Conservation (phyloP, 2,888 invertebrate genomes). For the Mechanitis messenoides region DNA sequence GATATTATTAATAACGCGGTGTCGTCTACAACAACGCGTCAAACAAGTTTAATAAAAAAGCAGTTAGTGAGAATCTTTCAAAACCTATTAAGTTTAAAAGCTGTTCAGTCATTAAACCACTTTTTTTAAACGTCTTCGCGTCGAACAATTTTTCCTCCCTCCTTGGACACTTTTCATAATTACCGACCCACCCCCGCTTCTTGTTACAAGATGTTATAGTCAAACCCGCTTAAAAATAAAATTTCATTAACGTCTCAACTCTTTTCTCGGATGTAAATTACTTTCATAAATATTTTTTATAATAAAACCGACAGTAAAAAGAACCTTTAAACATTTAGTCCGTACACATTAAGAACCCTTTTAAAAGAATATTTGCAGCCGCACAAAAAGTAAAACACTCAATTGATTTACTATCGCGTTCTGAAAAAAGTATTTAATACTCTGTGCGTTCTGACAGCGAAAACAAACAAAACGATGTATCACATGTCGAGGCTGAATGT, state of each 20-base stretch:
- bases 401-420: constrained; percentile 62
- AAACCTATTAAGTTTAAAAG: constrained; percentile 73
- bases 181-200: constrained; percentile 52
- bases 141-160: constrained; percentile 62
- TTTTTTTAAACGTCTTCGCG: constrained; percentile 66
- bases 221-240: constrained; percentile 49
- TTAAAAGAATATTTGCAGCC: constrained; percentile 54
- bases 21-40: constrained; percentile 7
- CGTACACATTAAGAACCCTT: constrained; percentile 57
- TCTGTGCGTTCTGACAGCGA: constrained; percentile 22
- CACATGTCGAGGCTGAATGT: constrained; percentile 60
- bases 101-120: constrained; percentile 67
- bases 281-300: not conserved
- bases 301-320: constrained; percentile 3
- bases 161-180: constrained; percentile 74
- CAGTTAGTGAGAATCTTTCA: constrained; percentile 52
- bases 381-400: constrained; percentile 50
- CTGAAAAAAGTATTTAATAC: constrained; percentile 37
- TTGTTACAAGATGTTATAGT: constrained; percentile 67
- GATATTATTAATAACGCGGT: constrained; percentile 5
- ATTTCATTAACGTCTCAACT: constrained; percentile 39
- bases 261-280: constrained; percentile 11
- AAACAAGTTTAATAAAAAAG: constrained; percentile 17
- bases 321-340: constrained; percentile 12
- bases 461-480: constrained; percentile 20